Conservation (phyloP, 53 echinoderm and acorn worm genomes). For the Holothuria leucospilota region DNA sequence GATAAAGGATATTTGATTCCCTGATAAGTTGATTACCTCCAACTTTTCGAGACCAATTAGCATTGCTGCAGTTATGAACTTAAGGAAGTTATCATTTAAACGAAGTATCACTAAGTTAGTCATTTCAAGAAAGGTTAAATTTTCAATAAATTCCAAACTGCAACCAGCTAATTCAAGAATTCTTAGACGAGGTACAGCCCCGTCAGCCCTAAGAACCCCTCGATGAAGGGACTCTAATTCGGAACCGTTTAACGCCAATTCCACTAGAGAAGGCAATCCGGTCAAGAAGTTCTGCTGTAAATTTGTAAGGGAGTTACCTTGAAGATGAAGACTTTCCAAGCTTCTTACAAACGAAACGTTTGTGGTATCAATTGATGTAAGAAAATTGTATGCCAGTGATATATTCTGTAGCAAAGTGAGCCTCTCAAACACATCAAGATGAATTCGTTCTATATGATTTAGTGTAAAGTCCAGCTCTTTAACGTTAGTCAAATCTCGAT, state of each 20-base stretch:
- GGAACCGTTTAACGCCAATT: slow-evolving; percentile 1
- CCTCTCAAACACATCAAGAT: slow-evolving; percentile 20
- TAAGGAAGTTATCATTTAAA: slow-evolving; percentile 5
- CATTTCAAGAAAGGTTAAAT: not conserved
- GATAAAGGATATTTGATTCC: not conserved
- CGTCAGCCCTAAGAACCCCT: not conserved
- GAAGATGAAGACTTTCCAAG: slow-evolving; percentile 9
- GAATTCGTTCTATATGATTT: slow-evolving; percentile 12
- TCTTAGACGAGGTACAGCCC: not conserved
- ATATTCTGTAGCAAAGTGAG: not conserved
- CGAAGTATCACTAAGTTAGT: slow-evolving; percentile 7
- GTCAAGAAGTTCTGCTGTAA: slow-evolving; percentile 3
- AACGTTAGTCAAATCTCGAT: not conserved
- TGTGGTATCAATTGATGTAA: not conserved
- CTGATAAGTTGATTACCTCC: slow-evolving; percentile 29
- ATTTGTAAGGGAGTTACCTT: slow-evolving; percentile 14
- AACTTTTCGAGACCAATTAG: slow-evolving; percentile 2
- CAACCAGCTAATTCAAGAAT: slow-evolving; percentile 5
- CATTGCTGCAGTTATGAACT: not conserved
- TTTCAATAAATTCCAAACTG: not conserved
- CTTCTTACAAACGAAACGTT: slow-evolving; percentile 7
- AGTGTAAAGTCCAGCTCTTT: slow-evolving; percentile 12
- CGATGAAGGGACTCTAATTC: not conserved
- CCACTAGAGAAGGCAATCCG: slow-evolving; percentile 16
- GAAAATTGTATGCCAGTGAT: slow-evolving; percentile 18